Evolutionary conservation across 2,797 vertebrate genomes (phyloP).

Genomic region (Cossypha heuglini): DNA sequence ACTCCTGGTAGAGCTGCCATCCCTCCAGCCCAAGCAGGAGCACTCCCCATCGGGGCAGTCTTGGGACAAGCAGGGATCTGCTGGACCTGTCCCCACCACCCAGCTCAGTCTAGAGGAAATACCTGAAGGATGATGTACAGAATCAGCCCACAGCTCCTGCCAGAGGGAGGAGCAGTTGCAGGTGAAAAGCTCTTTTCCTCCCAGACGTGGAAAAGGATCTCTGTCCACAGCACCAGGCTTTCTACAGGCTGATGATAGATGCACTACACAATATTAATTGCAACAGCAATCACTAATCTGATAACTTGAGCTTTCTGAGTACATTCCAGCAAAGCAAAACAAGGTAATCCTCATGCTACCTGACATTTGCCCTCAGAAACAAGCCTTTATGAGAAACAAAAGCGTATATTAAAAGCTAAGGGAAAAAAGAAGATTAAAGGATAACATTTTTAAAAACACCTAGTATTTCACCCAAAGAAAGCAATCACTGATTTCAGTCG

Average conservation of each 20-base stretch:
- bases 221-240: not conserved
- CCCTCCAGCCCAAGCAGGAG: not conserved
- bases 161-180: slow-evolving; percentile 53
- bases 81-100: not conserved
- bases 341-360: slow-evolving; percentile 10
- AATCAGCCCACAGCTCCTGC: not conserved
- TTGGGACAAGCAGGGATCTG: not conserved
- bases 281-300: slow-evolving; percentile 7
- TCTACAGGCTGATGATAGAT: not conserved
- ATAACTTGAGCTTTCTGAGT: not conserved
- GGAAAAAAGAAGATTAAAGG: slow-evolving; percentile 27
- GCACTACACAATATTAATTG: slow-evolving; percentile 33
- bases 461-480: not conserved
- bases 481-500: not conserved
- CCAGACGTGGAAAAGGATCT: not conserved
- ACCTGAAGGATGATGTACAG: not conserved
- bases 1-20: not conserved
- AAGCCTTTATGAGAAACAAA: not conserved
- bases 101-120: not conserved
- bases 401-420: not conserved
- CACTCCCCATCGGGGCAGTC: not conserved
- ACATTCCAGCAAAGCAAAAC: slow-evolving; percentile 44
- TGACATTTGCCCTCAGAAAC: slow-evolving; percentile 28
- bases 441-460: not conserved
- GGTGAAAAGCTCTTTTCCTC: not conserved